Base-by-base conservation (phyloP, 2,888 invertebrate genomes). In the Oxycera nigricornis region DNA sequence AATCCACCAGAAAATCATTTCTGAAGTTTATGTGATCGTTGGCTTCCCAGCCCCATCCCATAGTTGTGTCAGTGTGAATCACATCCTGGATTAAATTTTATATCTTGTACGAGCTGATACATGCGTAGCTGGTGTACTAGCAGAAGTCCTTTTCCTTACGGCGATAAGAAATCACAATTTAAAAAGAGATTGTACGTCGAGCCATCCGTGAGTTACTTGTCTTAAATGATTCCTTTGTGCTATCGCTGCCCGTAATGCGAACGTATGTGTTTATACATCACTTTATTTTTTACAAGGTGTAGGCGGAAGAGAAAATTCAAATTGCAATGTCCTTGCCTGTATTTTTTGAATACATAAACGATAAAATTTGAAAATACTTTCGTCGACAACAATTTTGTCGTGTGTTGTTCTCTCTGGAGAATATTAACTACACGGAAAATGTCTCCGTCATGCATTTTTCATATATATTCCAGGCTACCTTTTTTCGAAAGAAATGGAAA, bases 401-500 rank as follows among this genome's bases (percentile, higher is more conserved):
- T 57, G 28, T 57, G 6, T 1, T 26, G 14, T 4, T 57, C 57
- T n/a, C 46, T 46, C 26, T 9, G 57, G 57, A 11, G 28, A 24
- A 57, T 57, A 57, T 57, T 57, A 57, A 57, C 57, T 57, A 17
- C 24, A 57, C 24, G 28, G 24, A 26, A 28, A 57, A 57, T 57
- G 57, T 24, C 57, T 57, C 26, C 4, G 57, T 57, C 57, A 57
- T 57, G 57, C 57, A 57, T 57, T 57, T 57, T 57, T 26, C 57
- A 57, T 57, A 57, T 57, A 28, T n/a, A 57, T 57, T 46, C 46
- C n/a, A n/a, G n/a, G 46, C 17, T 46, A 11, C 14, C n/a, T 46
- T 46, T 14, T 46, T 17, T 46, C 17, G 6, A 7, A 35, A 46
- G 46, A n/a, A n/a, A 46, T 46, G 46, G 46, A 46, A 46, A 46